Base-by-base conservation (phyloP, 2,888 invertebrate species). In the Schizaphis graminum region DNA sequence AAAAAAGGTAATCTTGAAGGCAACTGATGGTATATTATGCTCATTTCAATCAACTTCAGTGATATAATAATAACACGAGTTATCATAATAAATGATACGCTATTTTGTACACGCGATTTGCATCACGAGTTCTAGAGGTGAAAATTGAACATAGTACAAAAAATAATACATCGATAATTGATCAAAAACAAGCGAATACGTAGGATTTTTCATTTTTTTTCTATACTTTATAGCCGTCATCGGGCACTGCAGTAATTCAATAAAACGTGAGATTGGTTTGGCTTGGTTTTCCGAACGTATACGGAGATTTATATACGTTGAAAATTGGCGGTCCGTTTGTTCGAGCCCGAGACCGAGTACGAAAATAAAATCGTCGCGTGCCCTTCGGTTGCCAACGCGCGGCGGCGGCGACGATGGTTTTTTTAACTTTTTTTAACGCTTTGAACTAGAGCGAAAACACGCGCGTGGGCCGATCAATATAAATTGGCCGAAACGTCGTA, bases 361-460 rank as follows among this genome's bases (percentile, higher is more conserved):
- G 61, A 89, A 89, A 89, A 89, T 89, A 89, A 89, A 61, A 89
- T 61, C 61, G 47, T 61, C 89, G n/a, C 44, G 89, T 89, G 61
- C n/a, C 89, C 44, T 44, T 61, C 89, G 61, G 44, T 61, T 89
- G 89, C 57, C 89, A 89, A 61, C 44, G 21, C 61, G 10, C 44
- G 61, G 61, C n/a, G 61, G 44, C 56, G 26, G 57, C 7, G 44
- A 28, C 44, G 28, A 86, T 26, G 44, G 49, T 49, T 87, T 56
- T 89, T 47, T 61, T 61, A 86, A 86, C 28, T 89, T 53, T 44
- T 89, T 57, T 57, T 28, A 26, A 57, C 57, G 44, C 56, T 57
- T 57, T 41, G 57, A 86, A 86, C 86, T 86, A 44, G 89, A 88
- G 41, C 89, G 57, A 57, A 89, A 57, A 41, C 44, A 28, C 35